phyloP scores from a whole-genome alignment of 2,113 vertebrate genomes.

The Gnathonemus longibarbis region DNA sequence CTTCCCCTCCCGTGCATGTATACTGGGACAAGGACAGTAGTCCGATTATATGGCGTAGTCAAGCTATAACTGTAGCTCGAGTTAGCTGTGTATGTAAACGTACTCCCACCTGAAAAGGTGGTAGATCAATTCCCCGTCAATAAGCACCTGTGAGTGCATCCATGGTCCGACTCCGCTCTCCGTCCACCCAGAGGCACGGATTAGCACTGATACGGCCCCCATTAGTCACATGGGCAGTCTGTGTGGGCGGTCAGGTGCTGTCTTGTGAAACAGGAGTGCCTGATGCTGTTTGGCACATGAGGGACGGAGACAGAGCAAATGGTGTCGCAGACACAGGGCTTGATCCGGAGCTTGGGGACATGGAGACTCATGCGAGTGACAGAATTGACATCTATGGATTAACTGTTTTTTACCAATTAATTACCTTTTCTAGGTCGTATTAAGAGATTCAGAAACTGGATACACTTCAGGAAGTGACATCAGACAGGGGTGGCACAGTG shows the following conservation, averaged over 20 bases:
- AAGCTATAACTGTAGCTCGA: no score
- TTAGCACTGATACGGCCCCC: slow-evolving; percentile 14
- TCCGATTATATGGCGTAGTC: no score
- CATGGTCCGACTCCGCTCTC: not conserved
- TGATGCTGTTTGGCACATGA: slow-evolving; percentile 12
- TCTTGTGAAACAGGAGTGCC: slow-evolving; percentile 7
- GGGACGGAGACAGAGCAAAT: not conserved
- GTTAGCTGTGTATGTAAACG: no score
- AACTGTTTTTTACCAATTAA: not conserved
- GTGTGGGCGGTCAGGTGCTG: not conserved
- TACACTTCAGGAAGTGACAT: not conserved
- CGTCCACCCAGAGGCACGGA: not conserved
- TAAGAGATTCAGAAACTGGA: not conserved
- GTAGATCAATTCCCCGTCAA: slow-evolving; percentile 23
- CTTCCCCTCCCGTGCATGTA: no score
- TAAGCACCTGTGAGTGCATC: not conserved
- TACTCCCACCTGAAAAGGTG: not conserved
- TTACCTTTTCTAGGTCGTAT: not conserved
- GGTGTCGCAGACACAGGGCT: not conserved
- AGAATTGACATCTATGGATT: not conserved
- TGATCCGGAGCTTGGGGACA: not conserved
- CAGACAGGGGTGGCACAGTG: not conserved
- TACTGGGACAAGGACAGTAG: no score
- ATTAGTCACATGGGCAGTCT: slow-evolving; percentile 3
- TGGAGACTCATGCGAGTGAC: not conserved